Conservation (phyloP, 2,888 invertebrate genomes). For the Aspidiotus rigidus region DNA sequence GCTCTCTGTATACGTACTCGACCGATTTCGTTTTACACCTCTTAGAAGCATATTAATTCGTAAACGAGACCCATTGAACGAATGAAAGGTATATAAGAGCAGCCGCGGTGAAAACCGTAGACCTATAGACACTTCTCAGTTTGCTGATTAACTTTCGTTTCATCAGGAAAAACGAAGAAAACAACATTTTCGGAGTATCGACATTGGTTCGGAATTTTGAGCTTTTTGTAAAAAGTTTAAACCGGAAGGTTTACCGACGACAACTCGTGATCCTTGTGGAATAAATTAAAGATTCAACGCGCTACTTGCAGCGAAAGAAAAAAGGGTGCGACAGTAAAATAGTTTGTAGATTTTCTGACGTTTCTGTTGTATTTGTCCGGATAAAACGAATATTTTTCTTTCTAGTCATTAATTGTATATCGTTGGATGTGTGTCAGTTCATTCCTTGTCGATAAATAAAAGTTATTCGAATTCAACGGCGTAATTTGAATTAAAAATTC, state of each 20-base stretch:
- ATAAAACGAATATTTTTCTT: too few relatives aligned
- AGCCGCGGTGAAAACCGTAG: not conserved
- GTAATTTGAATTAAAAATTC: slow-evolving; percentile 13
- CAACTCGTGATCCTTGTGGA: not conserved
- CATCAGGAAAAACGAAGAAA: not conserved
- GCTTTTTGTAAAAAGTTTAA: not conserved
- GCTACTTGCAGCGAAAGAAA: not conserved
- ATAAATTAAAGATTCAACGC: not conserved
- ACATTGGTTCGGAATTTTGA: not conserved
- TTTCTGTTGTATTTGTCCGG: too few relatives aligned
- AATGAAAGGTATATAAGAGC: not conserved
- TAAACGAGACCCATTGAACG: not conserved
- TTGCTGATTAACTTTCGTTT: not conserved
- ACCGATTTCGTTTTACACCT: slow-evolving; percentile 18
- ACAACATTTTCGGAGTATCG: not conserved
- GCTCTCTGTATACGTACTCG: not conserved
- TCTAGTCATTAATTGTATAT: too few relatives aligned
- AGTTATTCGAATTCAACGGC: not conserved
- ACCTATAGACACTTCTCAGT: too few relatives aligned
- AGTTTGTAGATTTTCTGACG: too few relatives aligned
- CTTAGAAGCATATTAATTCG: slow-evolving; percentile 3
- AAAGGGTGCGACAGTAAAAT: not conserved
- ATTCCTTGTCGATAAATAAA: not conserved
- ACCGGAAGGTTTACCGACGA: not conserved
- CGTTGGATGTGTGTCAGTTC: too few relatives aligned